Base-by-base conservation (phyloP, 2,797 vertebrate genomes). In the Hemibagrus guttatus region DNA sequence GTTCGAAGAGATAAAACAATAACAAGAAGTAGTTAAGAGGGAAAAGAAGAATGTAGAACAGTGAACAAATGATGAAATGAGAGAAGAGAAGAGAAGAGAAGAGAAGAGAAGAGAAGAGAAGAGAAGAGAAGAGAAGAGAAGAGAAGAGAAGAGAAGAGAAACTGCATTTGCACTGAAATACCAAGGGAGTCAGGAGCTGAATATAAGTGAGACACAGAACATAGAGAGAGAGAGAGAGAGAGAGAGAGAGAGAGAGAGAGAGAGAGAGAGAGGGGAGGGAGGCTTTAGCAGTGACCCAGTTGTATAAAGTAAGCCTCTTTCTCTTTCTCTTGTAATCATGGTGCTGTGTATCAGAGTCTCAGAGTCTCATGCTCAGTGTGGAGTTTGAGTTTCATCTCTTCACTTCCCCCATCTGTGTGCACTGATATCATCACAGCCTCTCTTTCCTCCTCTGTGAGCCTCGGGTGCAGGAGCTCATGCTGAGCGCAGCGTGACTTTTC, bases 301-400 rank as follows among this genome's bases (percentile, higher is more conserved):
- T 87, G 72, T 83, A 75, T 42, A 86, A 63, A 64, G 69, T 81
- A 72, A 78, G n/a, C 58, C 83, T 76, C 4, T 86, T 52, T 80
- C 56, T 72, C 52, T 63, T 63, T 75, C 81, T 76, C 21, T 39
- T 86, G 66, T 69, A 49, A 78, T 88, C 46, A 85, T 76, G 85
- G 84, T 66, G 56, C 81, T 54, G 86, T 74, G 76, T 26, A 52
- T 72, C 64, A 42, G 68, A 64, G 66, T 68, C 49, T 81, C 71
- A 74, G 78, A 84, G 74, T 83, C 69, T 72, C 39, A 11, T 42
- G 64, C 69, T 81, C 49, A 82, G 84, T 31, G 58, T 89, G 61
- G 83, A 86, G 78, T 85, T 88, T 78, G 83, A 86, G 78, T 85
- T 88, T 78, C 83, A 76, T 89, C 84, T 87, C 68, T 61, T 56